Conservation (phyloP, 2,113 vertebrate genomes). For the Gavialis gangeticus region DNA sequence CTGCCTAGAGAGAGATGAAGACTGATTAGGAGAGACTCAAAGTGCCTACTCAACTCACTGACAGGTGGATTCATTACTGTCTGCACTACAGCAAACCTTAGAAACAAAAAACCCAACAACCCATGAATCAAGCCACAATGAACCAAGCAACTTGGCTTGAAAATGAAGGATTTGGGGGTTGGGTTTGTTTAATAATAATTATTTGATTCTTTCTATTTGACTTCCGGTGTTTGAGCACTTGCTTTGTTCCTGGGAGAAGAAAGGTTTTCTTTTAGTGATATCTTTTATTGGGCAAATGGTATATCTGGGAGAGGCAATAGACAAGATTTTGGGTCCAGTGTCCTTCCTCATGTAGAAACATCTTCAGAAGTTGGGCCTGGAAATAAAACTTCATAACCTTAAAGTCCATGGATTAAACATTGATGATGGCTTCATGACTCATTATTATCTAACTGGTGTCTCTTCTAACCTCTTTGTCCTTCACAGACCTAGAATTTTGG, state of each 20-base stretch:
- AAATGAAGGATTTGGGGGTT: no score
- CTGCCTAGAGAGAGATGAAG: not conserved
- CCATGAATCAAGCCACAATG: no score
- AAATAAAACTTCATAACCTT: no score
- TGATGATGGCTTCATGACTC: no score
- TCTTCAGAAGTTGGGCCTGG: no score
- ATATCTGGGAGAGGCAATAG: no score
- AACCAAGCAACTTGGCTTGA: not conserved
- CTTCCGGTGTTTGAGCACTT: not conserved
- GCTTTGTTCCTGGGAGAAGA: no score
- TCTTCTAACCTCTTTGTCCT: no score
- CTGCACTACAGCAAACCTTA: not conserved
- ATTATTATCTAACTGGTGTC: no score
- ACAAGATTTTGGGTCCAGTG: no score
- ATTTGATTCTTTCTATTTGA: not conserved
- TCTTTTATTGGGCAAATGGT: not conserved
- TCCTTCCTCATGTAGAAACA: no score
- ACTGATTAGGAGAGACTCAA: not conserved
- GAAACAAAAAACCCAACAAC: not conserved
- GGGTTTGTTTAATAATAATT: not conserved
- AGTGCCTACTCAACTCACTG: not conserved
- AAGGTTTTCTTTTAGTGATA: not conserved
- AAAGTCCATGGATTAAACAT: not conserved
- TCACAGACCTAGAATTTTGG: no score
- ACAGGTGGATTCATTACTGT: not conserved